These are phyloP conservation scores for Gonocerus acuteangulatus DNA, from an alignment of 2,888 invertebrate genomes.

Conservation along the genomic window DNA sequence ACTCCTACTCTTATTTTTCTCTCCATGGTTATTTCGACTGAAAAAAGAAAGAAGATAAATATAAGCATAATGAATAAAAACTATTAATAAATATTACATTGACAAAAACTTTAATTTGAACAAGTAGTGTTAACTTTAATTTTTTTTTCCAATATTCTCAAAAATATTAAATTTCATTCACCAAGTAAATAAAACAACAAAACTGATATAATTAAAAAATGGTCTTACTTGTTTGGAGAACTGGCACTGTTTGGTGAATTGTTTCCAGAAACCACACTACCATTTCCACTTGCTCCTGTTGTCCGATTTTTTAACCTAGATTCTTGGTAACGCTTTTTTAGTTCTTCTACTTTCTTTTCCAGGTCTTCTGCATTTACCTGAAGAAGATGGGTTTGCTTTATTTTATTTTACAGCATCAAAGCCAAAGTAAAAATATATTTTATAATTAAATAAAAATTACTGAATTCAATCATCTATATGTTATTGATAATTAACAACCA, in stretches of 20 bases:
- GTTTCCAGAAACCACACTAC: conserved; percentile 40
- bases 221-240: conserved; percentile 40
- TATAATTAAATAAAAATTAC: too few relatives aligned
- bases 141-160: too few relatives aligned
- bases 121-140: too few relatives aligned
- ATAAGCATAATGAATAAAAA: not conserved
- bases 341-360: conserved; percentile 65
- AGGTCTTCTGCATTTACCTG: conserved; percentile 62
- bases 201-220: not conserved
- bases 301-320: conserved; percentile 48
- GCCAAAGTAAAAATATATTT: not conserved
- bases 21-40: conserved; percentile 36
- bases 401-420: not conserved
- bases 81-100: not conserved
- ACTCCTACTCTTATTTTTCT: conserved; percentile 43
- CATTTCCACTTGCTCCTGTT: conserved; percentile 34
- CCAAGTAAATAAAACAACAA: not conserved
- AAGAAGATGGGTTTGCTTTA: too few relatives aligned
- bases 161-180: too few relatives aligned
- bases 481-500: not conserved
- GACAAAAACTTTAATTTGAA: too few relatives aligned
- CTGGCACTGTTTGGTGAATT: conserved; percentile 44
- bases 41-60: conserved; percentile 15
- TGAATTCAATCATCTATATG: not conserved
- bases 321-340: conserved; percentile 63